A percentile compares a stretch with the other conserved stretches of the same genome.
phyloP scores from a whole-genome alignment of 2,797 vertebrate species.

The Xenentodon cancila region DNA sequence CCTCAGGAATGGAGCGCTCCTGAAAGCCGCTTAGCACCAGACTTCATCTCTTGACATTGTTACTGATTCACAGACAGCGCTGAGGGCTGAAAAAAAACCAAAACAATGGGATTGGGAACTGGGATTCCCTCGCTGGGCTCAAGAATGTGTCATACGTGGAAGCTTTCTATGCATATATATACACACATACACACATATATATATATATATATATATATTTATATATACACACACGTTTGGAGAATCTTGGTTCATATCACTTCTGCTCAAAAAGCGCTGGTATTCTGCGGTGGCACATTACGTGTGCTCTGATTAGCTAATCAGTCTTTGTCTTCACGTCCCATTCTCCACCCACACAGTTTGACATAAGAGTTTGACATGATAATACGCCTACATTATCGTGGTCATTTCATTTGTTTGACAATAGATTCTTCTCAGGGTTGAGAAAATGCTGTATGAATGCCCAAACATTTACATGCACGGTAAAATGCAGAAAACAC shows the following conservation, averaged over 20 bases:
- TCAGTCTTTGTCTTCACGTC: too few relatives aligned
- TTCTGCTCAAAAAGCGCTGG: too few relatives aligned
- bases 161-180: neutral
- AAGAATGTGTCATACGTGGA: constrained; percentile 21
- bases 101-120: constrained; percentile 41
- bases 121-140: constrained; percentile 19
- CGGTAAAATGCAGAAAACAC: neutral
- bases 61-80: constrained; percentile 67
- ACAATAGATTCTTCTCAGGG: neutral
- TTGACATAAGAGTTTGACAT: neutral
- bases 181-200: too few relatives aligned
- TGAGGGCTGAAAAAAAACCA: constrained; percentile 62
- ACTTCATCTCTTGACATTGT: constrained; percentile 64
- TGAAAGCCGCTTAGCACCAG: constrained; percentile 50
- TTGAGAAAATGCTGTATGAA: too few relatives aligned
- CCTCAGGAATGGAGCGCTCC: constrained; percentile 63
- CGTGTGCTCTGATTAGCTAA: too few relatives aligned
- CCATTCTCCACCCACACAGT: too few relatives aligned
- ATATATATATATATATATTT: neutral
- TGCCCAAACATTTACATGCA: neutral
- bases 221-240: neutral
- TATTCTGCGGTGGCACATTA: too few relatives aligned
- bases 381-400: neutral
- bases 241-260: too few relatives aligned
- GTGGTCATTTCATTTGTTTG: neutral